Conservation (phyloP, 2,113 vertebrate species). For the Benitochromis conjunctus region DNA sequence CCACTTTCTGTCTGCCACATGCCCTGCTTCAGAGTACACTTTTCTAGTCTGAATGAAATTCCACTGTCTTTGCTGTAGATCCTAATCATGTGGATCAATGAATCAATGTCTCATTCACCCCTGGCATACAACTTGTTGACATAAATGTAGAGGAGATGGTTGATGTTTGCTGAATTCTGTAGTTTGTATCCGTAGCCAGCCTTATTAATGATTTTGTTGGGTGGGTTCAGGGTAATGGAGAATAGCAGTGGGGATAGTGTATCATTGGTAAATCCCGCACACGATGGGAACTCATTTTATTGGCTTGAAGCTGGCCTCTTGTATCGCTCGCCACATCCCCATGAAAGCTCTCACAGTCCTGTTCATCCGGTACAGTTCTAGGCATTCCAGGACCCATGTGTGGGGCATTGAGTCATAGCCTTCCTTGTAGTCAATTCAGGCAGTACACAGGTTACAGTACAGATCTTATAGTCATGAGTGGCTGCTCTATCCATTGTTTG, state of each 20-base stretch:
- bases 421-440: neutral
- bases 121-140: neutral
- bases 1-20: neutral
- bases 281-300: neutral
- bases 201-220: neutral
- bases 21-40: neutral
- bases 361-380: neutral
- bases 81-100: neutral
- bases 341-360: neutral
- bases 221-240: neutral
- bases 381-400: neutral
- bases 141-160: neutral
- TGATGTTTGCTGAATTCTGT: neutral
- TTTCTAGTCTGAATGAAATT: neutral
- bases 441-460: neutral
- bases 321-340: neutral
- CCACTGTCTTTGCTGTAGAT: neutral
- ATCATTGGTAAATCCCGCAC: neutral
- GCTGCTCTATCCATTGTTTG: neutral
- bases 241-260: neutral
- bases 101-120: neutral
- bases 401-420: neutral
- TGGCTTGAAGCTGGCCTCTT: neutral
- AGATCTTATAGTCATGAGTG: neutral
- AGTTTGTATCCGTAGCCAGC: neutral